Evolutionary conservation across 2,888 invertebrate genomes (phyloP), one percentile per base, ranked within the genome.

Genomic region (Priocnemis perturbator): DNA sequence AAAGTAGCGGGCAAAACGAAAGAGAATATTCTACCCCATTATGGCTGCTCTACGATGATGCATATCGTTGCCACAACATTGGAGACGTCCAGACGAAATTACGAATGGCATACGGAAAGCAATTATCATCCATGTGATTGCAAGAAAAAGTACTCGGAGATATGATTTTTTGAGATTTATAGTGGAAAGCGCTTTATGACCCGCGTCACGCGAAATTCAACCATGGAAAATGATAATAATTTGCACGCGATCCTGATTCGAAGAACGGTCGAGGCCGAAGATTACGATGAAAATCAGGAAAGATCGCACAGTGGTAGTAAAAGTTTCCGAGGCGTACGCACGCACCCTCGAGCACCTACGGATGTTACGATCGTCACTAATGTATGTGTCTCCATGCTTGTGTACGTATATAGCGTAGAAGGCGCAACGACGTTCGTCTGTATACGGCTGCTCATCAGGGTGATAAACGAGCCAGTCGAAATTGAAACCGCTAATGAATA

Each of bases 401-500:
- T 19, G 19, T 19, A 17, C 15, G 30, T 2, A 19, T 30, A 20
- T 47, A 47, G 23, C n/a, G 58, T 53, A 56, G 58, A 58, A 66
- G 37, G 30, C 65, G 11, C 52, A 30, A 48, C 56, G 14, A 37
- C 30, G 45, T 37, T 55, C 37, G 44, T 56, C 30, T 53, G 62
- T 65, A 23, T 61, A 60, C 50, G 56, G 56, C 19, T 45, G 60
- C 53, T 66, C 53, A 52, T 60, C 17, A 48, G 56, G 21, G 64
- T 73, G 75, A 76, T 76, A 74, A 77, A 77, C 73, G 74, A 72
- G 64, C 68, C 60, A 63, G 61, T 72, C 64, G 68, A 74, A 73
- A 77, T 77, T 74, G 68, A 77, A 77, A 74, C 67, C 74, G 48
- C 75, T 76, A 71, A 77, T 76, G 78, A 79, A 77, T 77, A 77